Percentiles rank a stretch among this genome's conserved stretches.
Conservation (phyloP, 2,797 vertebrate genomes). For the Cichlasoma orientale region DNA sequence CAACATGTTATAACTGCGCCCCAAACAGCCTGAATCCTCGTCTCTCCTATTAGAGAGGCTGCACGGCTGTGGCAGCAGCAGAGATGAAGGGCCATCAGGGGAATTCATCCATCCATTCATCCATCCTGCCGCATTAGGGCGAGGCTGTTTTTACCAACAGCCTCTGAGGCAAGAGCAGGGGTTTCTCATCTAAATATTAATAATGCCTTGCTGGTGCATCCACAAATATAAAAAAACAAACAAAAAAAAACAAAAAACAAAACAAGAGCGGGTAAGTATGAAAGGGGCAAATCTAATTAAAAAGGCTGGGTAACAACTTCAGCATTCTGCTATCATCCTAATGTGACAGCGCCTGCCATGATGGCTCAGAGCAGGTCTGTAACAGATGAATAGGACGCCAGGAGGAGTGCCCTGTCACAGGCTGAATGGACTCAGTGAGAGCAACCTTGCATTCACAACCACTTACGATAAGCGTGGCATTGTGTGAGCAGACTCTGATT, state of each 20-base stretch:
- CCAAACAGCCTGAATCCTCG: constrained; percentile 24
- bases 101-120: constrained; percentile 55
- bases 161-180: constrained; percentile 54
- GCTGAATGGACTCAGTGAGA: constrained; percentile 36
- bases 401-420: constrained; percentile 40
- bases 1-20: not conserved
- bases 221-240: not conserved
- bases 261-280: constrained; percentile 49
- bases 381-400: constrained; percentile 16
- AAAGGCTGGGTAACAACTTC: constrained; percentile 61
- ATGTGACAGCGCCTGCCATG: constrained; percentile 41
- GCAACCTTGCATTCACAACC: constrained; percentile 52
- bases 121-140: constrained; percentile 11
- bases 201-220: constrained; percentile 52
- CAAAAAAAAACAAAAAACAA: not conserved
- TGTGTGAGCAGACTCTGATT: constrained; percentile 44
- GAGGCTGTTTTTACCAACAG: constrained; percentile 56
- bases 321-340: constrained; percentile 52
- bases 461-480: constrained; percentile 40
- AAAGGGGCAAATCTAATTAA: constrained; percentile 70
- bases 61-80: constrained; percentile 37
- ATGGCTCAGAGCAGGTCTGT: constrained; percentile 24
- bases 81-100: constrained; percentile 63
- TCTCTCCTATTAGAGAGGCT: constrained; percentile 33
- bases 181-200: constrained; percentile 79